Evolutionary conservation across 2,113 vertebrate genomes (phyloP), one percentile per base, ranked within the genome.

Genomic region (Ovis canadensis): DNA sequence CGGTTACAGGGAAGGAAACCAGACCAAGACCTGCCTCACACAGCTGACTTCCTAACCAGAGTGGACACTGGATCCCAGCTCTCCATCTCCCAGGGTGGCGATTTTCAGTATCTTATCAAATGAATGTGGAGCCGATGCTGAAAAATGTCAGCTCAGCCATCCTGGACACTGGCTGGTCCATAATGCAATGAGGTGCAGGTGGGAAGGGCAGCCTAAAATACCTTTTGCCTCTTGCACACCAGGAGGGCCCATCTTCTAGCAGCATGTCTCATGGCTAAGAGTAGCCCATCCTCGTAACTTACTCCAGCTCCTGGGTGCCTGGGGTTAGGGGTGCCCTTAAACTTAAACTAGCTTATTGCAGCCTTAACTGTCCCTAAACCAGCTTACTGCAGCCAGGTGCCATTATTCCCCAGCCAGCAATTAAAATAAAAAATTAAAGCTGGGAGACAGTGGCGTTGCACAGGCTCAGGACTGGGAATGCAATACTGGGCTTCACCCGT

Each of bases 61-160:
- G 54, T 21, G 3, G n/a, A 62, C 4, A 71, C 36, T 31, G 29
- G 43, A 29, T 25, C 36, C 55, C 43, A 11, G 83, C 9, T 92
- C 88, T 40, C 55, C 1, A 48, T 10, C 52, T 78, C 78, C n/a
- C n/a, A 64, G 33, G 91, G 15, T 17, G 12, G 54, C 67, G 64
- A 19, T 88, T 85, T 67, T 60, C 81, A 96, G 11, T 8, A 40
- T 93, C 83, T 86, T 71, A 60, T n/a, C 78, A 81, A 43, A 86
- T 4, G 84, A 94, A 80, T 67, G 16, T 0, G 19, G 43, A 77
- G 15, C 17, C 16, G 33, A 40, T 14, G 43, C 6, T 16, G n/a
- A 21, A 0, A 40, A 80, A 6, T 13, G 19, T 7, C 29, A 60
- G 86, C 50, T 71, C 40, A 5, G 78, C 14, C 82, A 52, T 27